Conservation (phyloP, 2,113 vertebrate species). For the Acinonyx jubatus region DNA sequence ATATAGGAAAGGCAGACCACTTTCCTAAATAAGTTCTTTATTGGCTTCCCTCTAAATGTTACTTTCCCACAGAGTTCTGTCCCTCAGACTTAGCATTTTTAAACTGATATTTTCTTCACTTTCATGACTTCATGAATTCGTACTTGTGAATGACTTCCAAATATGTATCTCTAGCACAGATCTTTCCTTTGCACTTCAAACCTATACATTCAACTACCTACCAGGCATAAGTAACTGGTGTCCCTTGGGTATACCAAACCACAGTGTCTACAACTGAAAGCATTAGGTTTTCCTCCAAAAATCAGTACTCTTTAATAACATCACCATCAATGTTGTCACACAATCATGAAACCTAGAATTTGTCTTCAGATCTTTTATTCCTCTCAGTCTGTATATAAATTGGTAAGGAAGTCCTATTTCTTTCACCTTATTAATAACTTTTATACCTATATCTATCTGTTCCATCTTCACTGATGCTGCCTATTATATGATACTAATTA, state of each 20-base stretch:
- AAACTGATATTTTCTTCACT: background rate
- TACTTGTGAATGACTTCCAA: background rate
- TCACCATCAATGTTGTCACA: background rate
- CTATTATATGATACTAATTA: background rate
- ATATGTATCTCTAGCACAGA: background rate
- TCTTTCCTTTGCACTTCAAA: background rate
- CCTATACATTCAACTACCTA: background rate
- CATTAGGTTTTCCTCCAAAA: background rate
- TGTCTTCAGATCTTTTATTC: background rate
- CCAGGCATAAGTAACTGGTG: background rate
- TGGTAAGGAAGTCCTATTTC: background rate
- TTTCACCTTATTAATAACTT: background rate
- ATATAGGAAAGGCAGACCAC: background rate
- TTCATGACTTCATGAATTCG: background rate
- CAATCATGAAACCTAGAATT: background rate
- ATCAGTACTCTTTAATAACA: background rate
- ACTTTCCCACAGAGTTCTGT: background rate
- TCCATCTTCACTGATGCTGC: background rate
- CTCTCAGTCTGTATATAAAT: background rate
- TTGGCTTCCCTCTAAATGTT: background rate
- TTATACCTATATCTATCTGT: background rate
- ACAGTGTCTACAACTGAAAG: background rate
- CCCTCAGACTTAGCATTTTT: background rate
- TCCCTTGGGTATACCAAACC: background rate
- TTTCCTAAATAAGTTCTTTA: background rate